These are phyloP conservation scores for Hestina assimilis DNA, from an alignment of 1,140 invertebrate genomes.

Conservation along the genomic window DNA sequence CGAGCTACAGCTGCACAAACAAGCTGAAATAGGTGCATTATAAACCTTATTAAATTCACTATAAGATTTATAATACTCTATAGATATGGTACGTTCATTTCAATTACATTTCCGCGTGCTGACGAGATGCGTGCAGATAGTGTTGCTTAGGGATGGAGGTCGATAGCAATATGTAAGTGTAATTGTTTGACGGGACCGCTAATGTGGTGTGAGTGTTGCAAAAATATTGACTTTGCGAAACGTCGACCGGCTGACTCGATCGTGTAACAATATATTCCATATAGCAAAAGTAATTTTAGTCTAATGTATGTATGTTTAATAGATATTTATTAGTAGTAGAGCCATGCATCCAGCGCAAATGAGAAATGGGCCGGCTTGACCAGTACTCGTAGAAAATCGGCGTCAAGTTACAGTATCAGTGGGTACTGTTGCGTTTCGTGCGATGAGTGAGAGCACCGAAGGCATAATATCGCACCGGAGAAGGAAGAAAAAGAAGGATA, in stretches of 20 bases:
- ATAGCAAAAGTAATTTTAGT: too few species aligned
- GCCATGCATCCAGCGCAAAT: too few species aligned
- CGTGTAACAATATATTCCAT: not conserved
- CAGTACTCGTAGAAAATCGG: too few species aligned
- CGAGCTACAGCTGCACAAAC: constrained; percentile 72
- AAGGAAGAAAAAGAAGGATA: too few species aligned
- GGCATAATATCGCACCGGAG: too few species aligned
- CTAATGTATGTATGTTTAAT: too few species aligned
- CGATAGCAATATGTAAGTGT: not conserved
- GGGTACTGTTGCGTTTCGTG: too few species aligned
- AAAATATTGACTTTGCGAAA: constrained; percentile 34
- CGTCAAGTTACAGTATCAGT: too few species aligned
- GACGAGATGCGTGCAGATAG: constrained; percentile 9
- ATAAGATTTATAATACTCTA: not conserved
- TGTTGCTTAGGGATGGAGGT: constrained; percentile 5
- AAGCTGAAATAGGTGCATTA: not conserved
- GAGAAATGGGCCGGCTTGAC: too few species aligned
- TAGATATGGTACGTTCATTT: not conserved
- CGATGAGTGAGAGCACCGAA: too few species aligned
- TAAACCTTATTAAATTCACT: not conserved
- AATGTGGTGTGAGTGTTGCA: constrained; percentile 24
- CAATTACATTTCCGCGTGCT: not conserved
- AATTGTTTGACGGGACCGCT: constrained; percentile 4
- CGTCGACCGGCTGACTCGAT: not conserved
- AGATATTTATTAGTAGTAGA: too few species aligned